These are phyloP conservation scores for Notothenia rossii DNA, from an alignment of 2,113 vertebrate genomes.

Conservation along the genomic window DNA sequence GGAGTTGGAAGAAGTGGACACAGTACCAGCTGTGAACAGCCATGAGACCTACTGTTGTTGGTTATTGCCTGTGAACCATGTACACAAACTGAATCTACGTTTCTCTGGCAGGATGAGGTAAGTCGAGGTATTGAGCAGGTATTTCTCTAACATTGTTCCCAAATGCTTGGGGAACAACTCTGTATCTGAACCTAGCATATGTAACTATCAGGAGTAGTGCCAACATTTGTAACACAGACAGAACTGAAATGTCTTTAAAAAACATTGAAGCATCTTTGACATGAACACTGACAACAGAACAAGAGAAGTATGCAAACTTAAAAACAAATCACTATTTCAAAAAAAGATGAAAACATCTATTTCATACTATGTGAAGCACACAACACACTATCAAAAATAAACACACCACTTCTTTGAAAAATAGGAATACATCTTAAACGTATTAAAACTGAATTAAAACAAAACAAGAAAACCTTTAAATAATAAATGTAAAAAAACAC, in stretches of 20 bases:
- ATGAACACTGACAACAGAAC: constrained; percentile 57
- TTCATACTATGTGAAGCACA: constrained; percentile 56
- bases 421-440: constrained; percentile 62
- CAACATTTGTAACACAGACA: constrained; percentile 56
- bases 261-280: constrained; percentile 58
- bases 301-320: constrained; percentile 42
- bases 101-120: constrained; percentile 74
- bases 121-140: constrained; percentile 67
- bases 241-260: constrained; percentile 46
- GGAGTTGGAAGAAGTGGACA: constrained; percentile 67
- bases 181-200: constrained; percentile 58
- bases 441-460: constrained; percentile 39
- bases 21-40: constrained; percentile 82
- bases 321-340: constrained; percentile 45
- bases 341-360: constrained; percentile 34
- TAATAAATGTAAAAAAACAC: constrained; percentile 54
- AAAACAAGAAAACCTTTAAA: constrained; percentile 65
- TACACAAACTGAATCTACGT: constrained; percentile 66
- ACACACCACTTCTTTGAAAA: constrained; percentile 74
- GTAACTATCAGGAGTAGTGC: constrained; percentile 49
- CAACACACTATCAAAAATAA: constrained; percentile 79
- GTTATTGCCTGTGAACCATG: constrained; percentile 55
- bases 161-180: constrained; percentile 45
- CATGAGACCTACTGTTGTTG: constrained; percentile 47
- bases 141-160: constrained; percentile 48